Base-by-base conservation (phyloP, 2,113 vertebrate genomes). In the Naja naja region DNA sequence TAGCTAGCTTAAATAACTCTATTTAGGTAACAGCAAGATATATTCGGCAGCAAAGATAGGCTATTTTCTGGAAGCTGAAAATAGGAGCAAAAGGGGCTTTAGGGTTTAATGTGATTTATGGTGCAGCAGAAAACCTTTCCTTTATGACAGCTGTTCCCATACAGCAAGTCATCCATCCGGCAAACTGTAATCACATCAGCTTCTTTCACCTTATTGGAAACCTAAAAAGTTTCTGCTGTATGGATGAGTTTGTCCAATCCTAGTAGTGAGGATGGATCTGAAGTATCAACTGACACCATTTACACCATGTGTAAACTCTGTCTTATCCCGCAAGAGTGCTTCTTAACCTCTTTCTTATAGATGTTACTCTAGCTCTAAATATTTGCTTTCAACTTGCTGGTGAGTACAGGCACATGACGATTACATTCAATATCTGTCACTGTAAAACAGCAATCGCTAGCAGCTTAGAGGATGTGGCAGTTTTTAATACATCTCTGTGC, bases 361-460 rank as follows among this genome's bases (percentile, higher is more conserved):
- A 96, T n/a, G 92, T 91, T 94, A 93, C 94, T 94, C 94, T 93
- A 93, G 94, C 91, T 95, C 88, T 93, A 86, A 85, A 94, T 92
- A 95, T 94, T 89, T 94, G 96, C 89, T 93, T 96, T 96, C 95
- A 93, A 92, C 96, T 91, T 96, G 98, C 97, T 98, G 98, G 97
- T 98, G 97, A 97, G 97, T 96, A 97, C 97, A 98, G 97, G 98
- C 97, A 97, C 96, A 96, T 95, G 90, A 96, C 92, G 92, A 94
- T 96, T 98, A 98, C 97, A 98, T 98, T 98, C 97, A 98, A 97
- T 96, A 96, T 98, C 97, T 98, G 97, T 98, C 98, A 96, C 95
- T 95, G 92, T 97, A 96, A 96, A 96, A 97, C 95, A 97, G 95
- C 97, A 97, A 97, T 95, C 96, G 96, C 96, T 98, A 98, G 98